Evolutionary conservation across 2,113 vertebrate species (phyloP).

Genomic region (Atlantisia rogersi): DNA sequence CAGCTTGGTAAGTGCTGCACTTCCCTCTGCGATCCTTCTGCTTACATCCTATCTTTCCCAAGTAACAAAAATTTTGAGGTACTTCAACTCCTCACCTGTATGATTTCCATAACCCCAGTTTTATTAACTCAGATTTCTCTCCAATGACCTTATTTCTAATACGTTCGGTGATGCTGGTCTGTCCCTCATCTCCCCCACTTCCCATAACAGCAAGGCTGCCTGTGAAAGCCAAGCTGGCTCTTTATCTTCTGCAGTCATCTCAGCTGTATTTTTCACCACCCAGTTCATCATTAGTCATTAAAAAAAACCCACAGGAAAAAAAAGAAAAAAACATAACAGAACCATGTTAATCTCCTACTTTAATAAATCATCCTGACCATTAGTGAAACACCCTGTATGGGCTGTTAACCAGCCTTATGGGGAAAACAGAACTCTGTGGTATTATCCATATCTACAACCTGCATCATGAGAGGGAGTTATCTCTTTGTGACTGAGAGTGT

Average conservation of each 20-base stretch:
- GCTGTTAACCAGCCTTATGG: not conserved
- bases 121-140: not conserved
- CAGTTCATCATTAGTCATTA: not conserved
- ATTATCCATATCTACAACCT: not conserved
- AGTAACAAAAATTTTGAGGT: not conserved
- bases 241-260: not conserved
- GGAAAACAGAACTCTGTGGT: not conserved
- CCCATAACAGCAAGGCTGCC: not conserved
- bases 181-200: not conserved
- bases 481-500: accelerated
- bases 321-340: not conserved
- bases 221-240: not conserved
- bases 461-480: not conserved
- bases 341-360: not conserved
- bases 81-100: not conserved
- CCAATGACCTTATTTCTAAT: not conserved
- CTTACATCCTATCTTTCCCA: not conserved
- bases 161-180: not conserved
- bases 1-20: not conserved
- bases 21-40: not conserved
- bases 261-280: not conserved
- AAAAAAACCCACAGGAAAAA: not conserved
- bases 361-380: not conserved
- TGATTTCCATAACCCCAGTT: not conserved
- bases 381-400: not conserved